Evolutionary conservation across 2,113 vertebrate genomes (phyloP).

Genomic region (Butorides virescens): DNA sequence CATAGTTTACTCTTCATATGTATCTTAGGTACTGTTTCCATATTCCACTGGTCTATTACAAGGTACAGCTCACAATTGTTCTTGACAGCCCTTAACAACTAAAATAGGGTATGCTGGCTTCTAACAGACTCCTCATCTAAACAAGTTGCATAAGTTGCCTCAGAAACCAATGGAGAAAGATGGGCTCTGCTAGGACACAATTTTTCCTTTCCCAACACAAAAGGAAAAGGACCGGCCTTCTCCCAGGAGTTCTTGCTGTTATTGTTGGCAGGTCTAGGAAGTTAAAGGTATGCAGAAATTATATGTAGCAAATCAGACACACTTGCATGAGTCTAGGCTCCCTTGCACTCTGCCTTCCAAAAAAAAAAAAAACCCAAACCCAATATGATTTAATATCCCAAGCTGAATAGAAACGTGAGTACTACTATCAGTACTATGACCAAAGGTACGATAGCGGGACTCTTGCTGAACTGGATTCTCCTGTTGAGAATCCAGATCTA

Average conservation of each 20-base stretch:
- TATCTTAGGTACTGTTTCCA: not conserved
- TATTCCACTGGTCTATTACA: not conserved
- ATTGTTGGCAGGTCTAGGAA: not conserved
- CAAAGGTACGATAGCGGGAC: not conserved
- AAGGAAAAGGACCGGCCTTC: not conserved
- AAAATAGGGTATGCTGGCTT: not conserved
- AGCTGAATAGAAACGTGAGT: not conserved
- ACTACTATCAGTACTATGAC: not conserved
- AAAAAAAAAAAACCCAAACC: not conserved
- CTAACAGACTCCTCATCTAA: not conserved
- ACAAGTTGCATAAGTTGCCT: not conserved
- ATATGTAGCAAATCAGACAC: not conserved
- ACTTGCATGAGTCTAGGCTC: not conserved
- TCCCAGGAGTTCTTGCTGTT: not conserved
- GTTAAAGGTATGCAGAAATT: not conserved
- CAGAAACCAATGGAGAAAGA: not conserved
- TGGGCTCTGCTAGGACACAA: not conserved
- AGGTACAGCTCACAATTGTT: not conserved
- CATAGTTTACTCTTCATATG: not conserved
- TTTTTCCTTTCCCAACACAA: not conserved
- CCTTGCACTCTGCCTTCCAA: not conserved
- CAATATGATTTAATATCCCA: not conserved
- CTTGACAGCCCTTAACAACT: not conserved
- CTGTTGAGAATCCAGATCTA: not conserved
- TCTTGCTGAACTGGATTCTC: not conserved